A percentile compares a stretch with the other conserved stretches of the same genome.
Conservation (phyloP, 2,888 invertebrate species). For the Drosophila parthenogenetica region DNA sequence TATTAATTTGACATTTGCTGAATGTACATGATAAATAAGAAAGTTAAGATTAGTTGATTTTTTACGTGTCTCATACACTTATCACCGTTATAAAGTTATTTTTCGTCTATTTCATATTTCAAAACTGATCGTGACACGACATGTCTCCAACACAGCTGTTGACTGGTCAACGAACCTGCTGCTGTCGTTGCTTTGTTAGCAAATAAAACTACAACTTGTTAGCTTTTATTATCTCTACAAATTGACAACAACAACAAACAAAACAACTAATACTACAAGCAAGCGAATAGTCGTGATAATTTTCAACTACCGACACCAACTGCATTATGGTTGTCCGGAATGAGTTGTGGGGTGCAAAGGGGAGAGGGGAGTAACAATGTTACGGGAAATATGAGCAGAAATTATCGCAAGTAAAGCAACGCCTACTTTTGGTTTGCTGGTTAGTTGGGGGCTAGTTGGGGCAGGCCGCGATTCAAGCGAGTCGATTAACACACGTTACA, state of each 20-base stretch:
- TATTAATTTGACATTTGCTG: no score
- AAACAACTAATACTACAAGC: slow-evolving; percentile 32
- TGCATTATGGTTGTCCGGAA: slow-evolving; percentile 7
- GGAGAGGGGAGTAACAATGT: neutral
- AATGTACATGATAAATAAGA: neutral
- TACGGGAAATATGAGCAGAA: slow-evolving; percentile 25
- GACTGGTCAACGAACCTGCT: slow-evolving; percentile 66
- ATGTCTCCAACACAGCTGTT: slow-evolving; percentile 22
- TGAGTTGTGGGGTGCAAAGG: neutral
- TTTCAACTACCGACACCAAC: slow-evolving; percentile 39
- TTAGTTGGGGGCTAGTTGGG: slow-evolving; percentile 27
- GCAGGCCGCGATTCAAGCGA: slow-evolving; percentile 36
- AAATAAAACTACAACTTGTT: slow-evolving; percentile 61
- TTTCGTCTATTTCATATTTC: no score
- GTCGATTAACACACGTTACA: slow-evolving; percentile 45
- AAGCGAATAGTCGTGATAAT: slow-evolving; percentile 39
- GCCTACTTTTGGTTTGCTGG: slow-evolving; percentile 23
- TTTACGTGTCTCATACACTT: neutral
- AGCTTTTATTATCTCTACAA: slow-evolving; percentile 65
- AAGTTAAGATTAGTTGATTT: neutral
- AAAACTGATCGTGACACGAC: slow-evolving; percentile 38
- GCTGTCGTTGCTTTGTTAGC: slow-evolving; percentile 42
- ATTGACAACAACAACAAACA: slow-evolving; percentile 49
- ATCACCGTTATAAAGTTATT: neutral
- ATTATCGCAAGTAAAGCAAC: slow-evolving; percentile 28